Base-by-base conservation (phyloP, 1,140 invertebrate species). In the Propsilocerus akamusi region DNA sequence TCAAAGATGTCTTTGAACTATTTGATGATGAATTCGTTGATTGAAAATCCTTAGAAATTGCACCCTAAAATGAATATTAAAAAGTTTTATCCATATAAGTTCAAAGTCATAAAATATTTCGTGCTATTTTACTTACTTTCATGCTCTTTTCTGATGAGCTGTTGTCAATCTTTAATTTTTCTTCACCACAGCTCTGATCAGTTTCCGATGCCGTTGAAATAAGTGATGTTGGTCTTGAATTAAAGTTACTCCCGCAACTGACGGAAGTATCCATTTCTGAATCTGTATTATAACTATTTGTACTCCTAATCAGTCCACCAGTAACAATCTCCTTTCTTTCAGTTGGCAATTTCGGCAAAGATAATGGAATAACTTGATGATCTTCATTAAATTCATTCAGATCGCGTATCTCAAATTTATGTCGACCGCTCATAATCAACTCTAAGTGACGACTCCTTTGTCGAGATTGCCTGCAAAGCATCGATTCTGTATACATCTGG, bases 351-450 rank as follows among this genome's bases (percentile, higher is more conserved):
- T 73, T 72, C 4, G 75, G 74, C 51, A 78, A 56, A 1, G 70
- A 66, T 30, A 75, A 64, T 0, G 73, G 72, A 41, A 75, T 73
- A 20, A 75, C 72, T 0, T 70, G 72, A 2, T 75, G 72, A 3
- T 72, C 72, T 12, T 66, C 68, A 2, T 69, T 69, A 23, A 71
- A 69, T 53, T 77, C 75, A 24, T 75, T 67, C 1, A 74, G 61
- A 51, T 78, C 76, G 0, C 72, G 58, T 0, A 77, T 73, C 51
- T 77, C 75, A 53, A 78, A 79, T 5, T 68, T 75, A 52, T 70
- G 68, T 10, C 72, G 68, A 0, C 72, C 14, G 34, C 14, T 28
- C 61, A 72, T 26, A 0, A 77, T 68, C 65, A 77, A 72, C 51
- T 73, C 68, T 0, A 78, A 56, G 48, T 72, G 72, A 24, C 75